Conservation (phyloP, 2,113 vertebrate genomes). For the Leucopsar rothschildi region DNA sequence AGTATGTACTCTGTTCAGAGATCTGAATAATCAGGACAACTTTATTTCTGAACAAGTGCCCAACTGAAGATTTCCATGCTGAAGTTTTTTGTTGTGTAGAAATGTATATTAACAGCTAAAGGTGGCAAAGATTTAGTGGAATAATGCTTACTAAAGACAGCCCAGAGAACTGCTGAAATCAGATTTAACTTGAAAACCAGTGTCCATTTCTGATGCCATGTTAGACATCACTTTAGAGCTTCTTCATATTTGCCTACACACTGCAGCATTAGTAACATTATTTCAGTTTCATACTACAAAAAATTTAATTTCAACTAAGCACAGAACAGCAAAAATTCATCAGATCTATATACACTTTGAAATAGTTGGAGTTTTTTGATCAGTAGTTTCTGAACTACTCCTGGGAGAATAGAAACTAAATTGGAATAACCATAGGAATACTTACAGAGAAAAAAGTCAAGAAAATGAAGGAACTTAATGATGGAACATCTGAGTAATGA, state of each 20-base stretch:
- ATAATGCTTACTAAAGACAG: not conserved
- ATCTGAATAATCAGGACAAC: not conserved
- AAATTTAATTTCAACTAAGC: not conserved
- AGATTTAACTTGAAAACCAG: not conserved
- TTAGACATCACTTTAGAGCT: not conserved
- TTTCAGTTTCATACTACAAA: not conserved
- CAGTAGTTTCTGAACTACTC: not conserved
- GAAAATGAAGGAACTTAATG: not conserved
- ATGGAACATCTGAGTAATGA: not conserved
- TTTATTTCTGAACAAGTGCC: not conserved
- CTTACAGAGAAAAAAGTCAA: not conserved
- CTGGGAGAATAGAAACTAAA: not conserved
- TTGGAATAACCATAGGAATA: not conserved
- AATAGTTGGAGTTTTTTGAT: not conserved
- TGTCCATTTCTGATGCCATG: not conserved
- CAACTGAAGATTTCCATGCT: not conserved
- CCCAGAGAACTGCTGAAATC: not conserved
- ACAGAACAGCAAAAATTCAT: not conserved
- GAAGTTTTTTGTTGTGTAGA: not conserved
- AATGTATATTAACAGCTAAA: not conserved
- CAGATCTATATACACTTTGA: not conserved
- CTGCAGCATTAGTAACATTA: not conserved
- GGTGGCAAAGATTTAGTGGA: not conserved
- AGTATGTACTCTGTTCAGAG: not conserved
- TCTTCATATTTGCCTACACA: not conserved